Evolutionary conservation across 37 sponge, comb jelly and placozoan species (phyloP).

Genomic region (Halisarca cf. caerulea): DNA sequence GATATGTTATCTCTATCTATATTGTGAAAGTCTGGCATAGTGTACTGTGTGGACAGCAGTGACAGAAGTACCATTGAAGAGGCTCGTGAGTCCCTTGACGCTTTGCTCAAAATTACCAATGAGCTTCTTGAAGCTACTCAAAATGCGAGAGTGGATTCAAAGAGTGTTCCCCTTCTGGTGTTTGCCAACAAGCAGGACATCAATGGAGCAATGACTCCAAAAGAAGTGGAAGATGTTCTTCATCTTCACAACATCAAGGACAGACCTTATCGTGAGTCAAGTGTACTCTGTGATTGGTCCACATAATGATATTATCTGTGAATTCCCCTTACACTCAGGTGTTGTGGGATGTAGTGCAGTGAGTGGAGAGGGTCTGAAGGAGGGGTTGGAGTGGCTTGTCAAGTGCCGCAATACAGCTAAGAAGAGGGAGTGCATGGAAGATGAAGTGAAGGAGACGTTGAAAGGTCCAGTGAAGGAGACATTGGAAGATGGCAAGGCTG

Average conservation of each 20-base stretch:
- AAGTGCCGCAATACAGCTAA: not conserved
- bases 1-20: too few species aligned
- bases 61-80: not conserved
- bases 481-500: not conserved
- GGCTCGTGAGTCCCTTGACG: not conserved
- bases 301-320: too few species aligned
- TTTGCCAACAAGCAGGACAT: conserved; percentile 9
- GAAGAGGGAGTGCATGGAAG: not conserved
- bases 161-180: not conserved
- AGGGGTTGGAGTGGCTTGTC: not conserved
- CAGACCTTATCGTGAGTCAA: conserved; percentile 1
- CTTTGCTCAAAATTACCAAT: too few species aligned
- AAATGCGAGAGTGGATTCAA: not conserved
- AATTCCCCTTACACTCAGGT: not conserved
- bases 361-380: not conserved
- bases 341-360: not conserved
- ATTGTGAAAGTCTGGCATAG: not conserved
- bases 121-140: too few species aligned
- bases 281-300: too few species aligned
- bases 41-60: conserved; percentile 1
- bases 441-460: too few species aligned
- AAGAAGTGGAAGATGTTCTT: not conserved
- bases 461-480: not conserved
- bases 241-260: not conserved
- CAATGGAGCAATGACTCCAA: not conserved